Evolutionary conservation across 2,797 vertebrate genomes (phyloP).

Genomic region (Phoebastria nigripes): DNA sequence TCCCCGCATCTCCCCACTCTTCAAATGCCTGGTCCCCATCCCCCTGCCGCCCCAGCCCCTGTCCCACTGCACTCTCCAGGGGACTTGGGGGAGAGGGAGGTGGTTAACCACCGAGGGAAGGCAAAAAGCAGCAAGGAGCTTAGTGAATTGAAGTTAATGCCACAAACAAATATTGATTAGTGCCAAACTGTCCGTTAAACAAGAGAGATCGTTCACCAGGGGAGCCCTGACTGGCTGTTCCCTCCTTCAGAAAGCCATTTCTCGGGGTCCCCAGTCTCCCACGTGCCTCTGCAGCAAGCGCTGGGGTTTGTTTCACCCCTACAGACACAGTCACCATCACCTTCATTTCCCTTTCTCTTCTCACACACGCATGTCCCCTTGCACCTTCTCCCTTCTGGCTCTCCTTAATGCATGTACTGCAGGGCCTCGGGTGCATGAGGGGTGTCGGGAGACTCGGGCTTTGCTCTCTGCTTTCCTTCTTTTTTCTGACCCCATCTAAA

Average conservation of each 20-base stretch:
- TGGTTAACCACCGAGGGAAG: conserved; percentile 10
- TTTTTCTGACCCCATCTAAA: background rate
- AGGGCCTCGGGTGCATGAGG: background rate
- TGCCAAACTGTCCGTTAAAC: background rate
- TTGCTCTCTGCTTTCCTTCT: background rate
- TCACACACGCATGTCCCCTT: fast-evolving
- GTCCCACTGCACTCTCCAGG: background rate
- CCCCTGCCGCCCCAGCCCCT: background rate
- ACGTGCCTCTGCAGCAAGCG: fast-evolving
- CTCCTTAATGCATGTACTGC: background rate
- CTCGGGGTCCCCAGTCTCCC: background rate
- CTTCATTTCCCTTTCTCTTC: background rate
- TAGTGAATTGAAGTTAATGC: conserved; percentile 4
- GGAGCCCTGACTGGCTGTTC: background rate
- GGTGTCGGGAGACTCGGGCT: fast-evolving
- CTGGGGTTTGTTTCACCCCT: background rate
- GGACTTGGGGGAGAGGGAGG: background rate
- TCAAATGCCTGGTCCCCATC: conserved; percentile 51
- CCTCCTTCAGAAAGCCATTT: background rate
- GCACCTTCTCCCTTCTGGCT: background rate
- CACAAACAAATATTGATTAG: conserved; percentile 15
- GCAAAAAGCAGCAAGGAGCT: background rate
- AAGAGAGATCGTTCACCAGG: background rate
- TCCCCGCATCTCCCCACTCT: conserved; percentile 74
- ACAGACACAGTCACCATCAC: fast-evolving